Evolutionary conservation across 2,888 invertebrate genomes (phyloP), one percentile per base, ranked within the genome.

Genomic region (Drosophila flavopinicola): DNA sequence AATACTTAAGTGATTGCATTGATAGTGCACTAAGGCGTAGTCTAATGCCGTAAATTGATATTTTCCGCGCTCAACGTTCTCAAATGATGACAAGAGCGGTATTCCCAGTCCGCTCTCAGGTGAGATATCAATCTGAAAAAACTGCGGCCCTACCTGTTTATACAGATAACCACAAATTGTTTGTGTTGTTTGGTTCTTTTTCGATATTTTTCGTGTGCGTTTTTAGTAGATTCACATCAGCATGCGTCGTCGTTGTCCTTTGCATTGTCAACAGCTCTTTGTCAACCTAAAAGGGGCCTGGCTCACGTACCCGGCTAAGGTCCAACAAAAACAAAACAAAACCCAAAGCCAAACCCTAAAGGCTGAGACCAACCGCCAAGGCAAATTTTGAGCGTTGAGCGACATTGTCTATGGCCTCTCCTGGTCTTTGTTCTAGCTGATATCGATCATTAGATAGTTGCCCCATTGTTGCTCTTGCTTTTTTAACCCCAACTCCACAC

Each of bases 371-470:
- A 66, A 69, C 72, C 71, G 61, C 65, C 76, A 70, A 70, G 68
- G 63, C 72, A 64, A 59, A 58, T 58, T 58, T 58, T 10, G 29
- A 37, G 45, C 47, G 41, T 25, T 48, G 56, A 73, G 56, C 60
- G 66, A 75, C 75, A 75, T 85, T 78, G 78, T 64, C 72, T 63
- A 42, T 54, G 65, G 70, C 51, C 52, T 47, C 51, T 49, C 32
- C 29, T 24, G 48, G 32, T 68, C 82, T 82, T 85, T 83, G 87
- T 87, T 75, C 75, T 78, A 68, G 72, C 87, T 85, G 86, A 87
- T 84, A 87, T 84, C 85, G 84, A 84, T 84, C 84, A 87, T 87
- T 84, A 85, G 87, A 85, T 87, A 71, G 70, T 78, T 85, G 61
- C 42, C 61, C 60, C 64, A 69, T 75, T 80, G 67, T 85, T 70